Percentiles rank a stretch among this genome's conserved stretches.
phyloP scores from a whole-genome alignment of 2,888 invertebrate species.

The Xanthia icteritia region DNA sequence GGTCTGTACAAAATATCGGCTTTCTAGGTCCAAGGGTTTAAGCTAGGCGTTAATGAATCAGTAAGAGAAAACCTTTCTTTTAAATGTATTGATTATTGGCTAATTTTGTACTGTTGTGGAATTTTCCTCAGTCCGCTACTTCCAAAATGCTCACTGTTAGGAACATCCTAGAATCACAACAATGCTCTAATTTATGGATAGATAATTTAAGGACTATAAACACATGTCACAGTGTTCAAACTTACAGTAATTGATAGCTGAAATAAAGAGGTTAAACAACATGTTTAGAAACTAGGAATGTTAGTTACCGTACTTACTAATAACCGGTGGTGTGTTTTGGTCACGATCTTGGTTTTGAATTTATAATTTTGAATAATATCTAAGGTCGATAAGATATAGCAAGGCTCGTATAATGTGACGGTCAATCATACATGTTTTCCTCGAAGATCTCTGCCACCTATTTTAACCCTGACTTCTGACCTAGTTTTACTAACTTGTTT shows the following conservation, averaged over 20 bases:
- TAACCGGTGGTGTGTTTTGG: conserved; percentile 10
- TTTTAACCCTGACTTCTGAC: neutral
- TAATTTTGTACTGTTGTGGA: neutral
- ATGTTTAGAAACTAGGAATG: neutral
- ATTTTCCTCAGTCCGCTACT: neutral
- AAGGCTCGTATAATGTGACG: conserved; percentile 36
- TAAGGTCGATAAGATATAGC: neutral
- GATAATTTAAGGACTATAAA: too few relatives aligned
- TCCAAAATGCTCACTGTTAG: too few relatives aligned
- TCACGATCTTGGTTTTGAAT: conserved; percentile 2
- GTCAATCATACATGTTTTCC: conserved; percentile 34
- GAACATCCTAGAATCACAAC: neutral
- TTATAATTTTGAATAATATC: conserved; percentile 16
- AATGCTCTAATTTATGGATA: neutral
- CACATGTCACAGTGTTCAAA: neutral
- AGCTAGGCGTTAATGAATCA: too few relatives aligned
- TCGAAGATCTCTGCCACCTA: neutral
- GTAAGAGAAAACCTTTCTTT: neutral
- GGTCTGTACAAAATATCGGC: too few relatives aligned
- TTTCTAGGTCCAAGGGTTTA: neutral
- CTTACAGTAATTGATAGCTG: conserved; percentile 15
- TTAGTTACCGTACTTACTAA: neutral
- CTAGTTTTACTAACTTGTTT: conserved; percentile 32
- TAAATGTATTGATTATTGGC: neutral
- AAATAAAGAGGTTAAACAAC: neutral